These are phyloP conservation scores for Catharus fuscescens DNA, from an alignment of 2,113 vertebrate species.

Conservation along the genomic window DNA sequence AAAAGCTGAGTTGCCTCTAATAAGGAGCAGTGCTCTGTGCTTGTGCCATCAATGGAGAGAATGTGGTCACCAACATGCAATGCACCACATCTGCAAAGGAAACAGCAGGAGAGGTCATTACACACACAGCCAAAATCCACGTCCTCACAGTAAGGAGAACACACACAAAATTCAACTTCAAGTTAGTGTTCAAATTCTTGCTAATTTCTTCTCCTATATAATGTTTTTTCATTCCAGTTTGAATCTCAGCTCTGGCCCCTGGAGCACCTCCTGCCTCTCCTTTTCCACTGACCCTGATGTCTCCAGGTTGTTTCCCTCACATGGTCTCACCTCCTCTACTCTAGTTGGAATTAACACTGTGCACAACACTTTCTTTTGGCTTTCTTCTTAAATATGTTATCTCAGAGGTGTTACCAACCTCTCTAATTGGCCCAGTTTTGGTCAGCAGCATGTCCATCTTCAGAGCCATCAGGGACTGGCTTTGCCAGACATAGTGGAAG, in stretches of 20 bases:
- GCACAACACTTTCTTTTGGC: fast-evolving
- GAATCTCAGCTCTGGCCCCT: no score
- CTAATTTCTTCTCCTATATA: not conserved
- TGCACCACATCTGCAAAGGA: slow-evolving; percentile 84
- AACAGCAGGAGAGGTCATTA: not conserved
- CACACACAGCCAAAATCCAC: not conserved
- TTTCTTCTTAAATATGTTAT: not conserved
- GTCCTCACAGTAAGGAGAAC: not conserved
- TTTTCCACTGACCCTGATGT: not conserved
- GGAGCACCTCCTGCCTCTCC: not conserved
- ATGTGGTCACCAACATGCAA: slow-evolving; percentile 89
- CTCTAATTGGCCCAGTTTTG: no score
- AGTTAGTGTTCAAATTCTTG: not conserved
- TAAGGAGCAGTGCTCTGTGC: slow-evolving; percentile 91
- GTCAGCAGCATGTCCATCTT: no score
- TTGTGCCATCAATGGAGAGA: slow-evolving; percentile 92
- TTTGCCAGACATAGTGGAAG: not conserved
- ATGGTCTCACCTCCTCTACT: not conserved
- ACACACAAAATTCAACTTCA: not conserved
- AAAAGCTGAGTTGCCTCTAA: slow-evolving; percentile 93
- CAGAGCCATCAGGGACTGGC: no score
- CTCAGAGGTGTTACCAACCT: fast-evolving
- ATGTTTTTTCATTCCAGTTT: no score
- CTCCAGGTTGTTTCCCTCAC: not conserved
- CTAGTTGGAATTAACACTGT: not conserved